phyloP scores from a whole-genome alignment of 2,888 invertebrate species.

The Frankliniella intonsa region DNA sequence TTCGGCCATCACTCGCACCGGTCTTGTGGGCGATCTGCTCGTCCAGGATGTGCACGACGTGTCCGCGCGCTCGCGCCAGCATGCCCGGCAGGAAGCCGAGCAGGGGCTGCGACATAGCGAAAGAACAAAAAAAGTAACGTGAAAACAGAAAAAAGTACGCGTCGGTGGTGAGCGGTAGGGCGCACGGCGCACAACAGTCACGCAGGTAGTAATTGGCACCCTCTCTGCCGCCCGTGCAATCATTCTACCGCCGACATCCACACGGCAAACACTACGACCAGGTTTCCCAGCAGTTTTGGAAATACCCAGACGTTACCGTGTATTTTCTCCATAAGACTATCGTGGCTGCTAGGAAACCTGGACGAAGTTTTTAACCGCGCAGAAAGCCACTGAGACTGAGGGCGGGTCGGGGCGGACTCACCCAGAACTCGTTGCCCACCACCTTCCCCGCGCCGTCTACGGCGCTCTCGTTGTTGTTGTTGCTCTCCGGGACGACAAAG shows the following conservation, averaged over 20 bases:
- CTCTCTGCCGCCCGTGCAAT: too few species aligned
- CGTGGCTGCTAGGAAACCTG: too few species aligned
- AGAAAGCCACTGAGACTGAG: too few species aligned
- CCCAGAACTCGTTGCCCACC: slow-evolving; percentile 15
- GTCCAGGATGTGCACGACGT: slow-evolving; percentile 8
- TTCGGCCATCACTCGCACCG: neutral
- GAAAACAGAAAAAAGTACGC: neutral
- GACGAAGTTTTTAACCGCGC: too few species aligned
- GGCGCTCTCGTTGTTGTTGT: slow-evolving; percentile 11
- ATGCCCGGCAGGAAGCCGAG: slow-evolving; percentile 2
- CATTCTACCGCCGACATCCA: too few species aligned
- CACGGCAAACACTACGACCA: too few species aligned
- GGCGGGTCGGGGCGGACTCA: neutral
- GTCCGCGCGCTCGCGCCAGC: neutral
- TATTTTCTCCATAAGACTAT: too few species aligned
- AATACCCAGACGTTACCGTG: too few species aligned
- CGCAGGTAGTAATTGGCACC: too few species aligned
- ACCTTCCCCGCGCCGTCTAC: slow-evolving; percentile 7
- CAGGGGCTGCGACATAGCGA: neutral
- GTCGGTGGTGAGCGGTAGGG: too few species aligned
- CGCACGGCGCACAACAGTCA: too few species aligned
- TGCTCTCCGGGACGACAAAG: slow-evolving; percentile 7
- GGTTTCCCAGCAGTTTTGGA: too few species aligned
- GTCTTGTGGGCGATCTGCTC: slow-evolving; percentile 16
- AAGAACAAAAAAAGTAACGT: neutral